phyloP scores from a whole-genome alignment of 2,888 invertebrate genomes.

The Chrysolina americana region DNA sequence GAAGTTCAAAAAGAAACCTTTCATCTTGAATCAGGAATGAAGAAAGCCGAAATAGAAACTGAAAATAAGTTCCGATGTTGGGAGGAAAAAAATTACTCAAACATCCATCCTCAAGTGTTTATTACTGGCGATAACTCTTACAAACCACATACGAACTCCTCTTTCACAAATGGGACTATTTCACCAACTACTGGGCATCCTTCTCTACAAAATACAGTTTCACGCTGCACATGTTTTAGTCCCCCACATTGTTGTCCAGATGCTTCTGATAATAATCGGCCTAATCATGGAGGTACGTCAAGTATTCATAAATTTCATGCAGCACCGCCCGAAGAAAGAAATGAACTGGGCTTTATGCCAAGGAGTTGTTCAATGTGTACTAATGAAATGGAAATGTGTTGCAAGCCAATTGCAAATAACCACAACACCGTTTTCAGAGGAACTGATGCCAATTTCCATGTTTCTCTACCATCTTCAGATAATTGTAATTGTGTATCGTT shows the following conservation, averaged over 20 bases:
- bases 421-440: too few relatives aligned
- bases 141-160: background rate
- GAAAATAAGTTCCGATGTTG: slow-evolving; percentile 48
- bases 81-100: slow-evolving; percentile 27
- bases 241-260: too few relatives aligned
- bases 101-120: background rate
- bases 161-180: background rate
- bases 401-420: background rate
- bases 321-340: background rate
- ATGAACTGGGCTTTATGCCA: background rate
- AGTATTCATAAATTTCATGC: background rate
- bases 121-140: background rate
- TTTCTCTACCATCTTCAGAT: too few relatives aligned
- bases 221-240: too few relatives aligned
- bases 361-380: background rate
- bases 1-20: slow-evolving; percentile 62
- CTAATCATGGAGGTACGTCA: too few relatives aligned
- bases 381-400: background rate
- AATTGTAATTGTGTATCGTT: too few relatives aligned
- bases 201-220: too few relatives aligned
- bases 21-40: slow-evolving; percentile 59
- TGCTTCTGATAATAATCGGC: too few relatives aligned
- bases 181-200: too few relatives aligned
- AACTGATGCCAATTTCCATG: too few relatives aligned
- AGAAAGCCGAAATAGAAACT: slow-evolving; percentile 57